Percentiles rank a stretch among this genome's conserved stretches.
Conservation (phyloP, 1,140 invertebrate genomes). For the Drosophila pallidifrons region DNA sequence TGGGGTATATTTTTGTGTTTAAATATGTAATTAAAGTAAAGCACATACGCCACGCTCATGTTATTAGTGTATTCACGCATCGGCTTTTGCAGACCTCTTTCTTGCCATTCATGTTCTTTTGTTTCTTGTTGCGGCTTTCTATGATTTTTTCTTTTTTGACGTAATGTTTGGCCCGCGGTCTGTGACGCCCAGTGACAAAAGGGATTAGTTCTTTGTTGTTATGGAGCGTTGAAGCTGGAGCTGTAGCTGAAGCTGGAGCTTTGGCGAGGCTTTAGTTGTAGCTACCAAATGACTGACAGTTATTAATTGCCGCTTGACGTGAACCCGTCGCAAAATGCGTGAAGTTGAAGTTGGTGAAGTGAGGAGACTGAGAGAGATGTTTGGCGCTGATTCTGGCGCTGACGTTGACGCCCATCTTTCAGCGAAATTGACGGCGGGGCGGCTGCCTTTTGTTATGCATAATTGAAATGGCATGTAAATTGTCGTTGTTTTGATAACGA, state of each 20-base stretch:
- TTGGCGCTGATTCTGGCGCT: constrained; percentile 34
- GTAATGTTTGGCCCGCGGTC: constrained; percentile 65
- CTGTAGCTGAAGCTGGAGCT: constrained; percentile 25
- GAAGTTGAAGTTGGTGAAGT: constrained; percentile 3
- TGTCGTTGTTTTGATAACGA: constrained; percentile 29
- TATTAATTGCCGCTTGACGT: constrained; percentile 79
- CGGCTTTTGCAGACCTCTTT: constrained; percentile 33
- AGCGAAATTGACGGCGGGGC: constrained; percentile 40
- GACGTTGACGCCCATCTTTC: constrained; percentile 29
- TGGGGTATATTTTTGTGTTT: neutral
- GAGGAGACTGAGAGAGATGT: neutral
- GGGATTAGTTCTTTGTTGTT: constrained; percentile 76
- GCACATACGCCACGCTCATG: neutral
- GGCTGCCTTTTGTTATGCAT: constrained; percentile 56
- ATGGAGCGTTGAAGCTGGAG: constrained; percentile 26
- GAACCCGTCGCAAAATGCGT: constrained; percentile 20
- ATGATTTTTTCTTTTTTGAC: constrained; percentile 62
- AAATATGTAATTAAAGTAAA: neutral
- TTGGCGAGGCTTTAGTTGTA: constrained; percentile 54
- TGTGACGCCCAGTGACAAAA: constrained; percentile 71
- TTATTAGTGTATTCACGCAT: constrained; percentile 53
- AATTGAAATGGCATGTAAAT: constrained; percentile 69
- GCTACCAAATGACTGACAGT: constrained; percentile 79
- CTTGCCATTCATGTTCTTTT: constrained; percentile 49
- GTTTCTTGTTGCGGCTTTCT: constrained; percentile 59